Conservation (phyloP, 2,888 invertebrate genomes). For the Rosalia funebris region DNA sequence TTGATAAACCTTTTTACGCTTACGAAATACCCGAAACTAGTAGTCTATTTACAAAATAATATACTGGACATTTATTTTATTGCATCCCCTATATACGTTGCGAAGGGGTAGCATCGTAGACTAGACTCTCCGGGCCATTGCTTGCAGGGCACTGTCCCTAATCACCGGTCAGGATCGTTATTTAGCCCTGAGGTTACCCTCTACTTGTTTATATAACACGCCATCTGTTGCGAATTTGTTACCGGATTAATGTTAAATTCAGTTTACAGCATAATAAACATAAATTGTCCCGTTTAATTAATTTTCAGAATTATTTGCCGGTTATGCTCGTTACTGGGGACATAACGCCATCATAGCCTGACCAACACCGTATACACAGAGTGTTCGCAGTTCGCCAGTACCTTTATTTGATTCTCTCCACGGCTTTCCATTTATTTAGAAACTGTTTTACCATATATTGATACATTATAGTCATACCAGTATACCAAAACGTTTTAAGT, state of each 20-base stretch:
- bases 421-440: no score
- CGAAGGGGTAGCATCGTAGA: neutral
- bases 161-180: constrained; percentile 42
- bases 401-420: no score
- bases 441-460: no score
- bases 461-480: no score
- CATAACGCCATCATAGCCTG: neutral
- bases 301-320: constrained; percentile 23
- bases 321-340: constrained; percentile 9
- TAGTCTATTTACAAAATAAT: no score
- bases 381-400: no score
- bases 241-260: constrained; percentile 32
- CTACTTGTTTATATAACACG: constrained; percentile 41
- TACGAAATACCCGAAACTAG: no score
- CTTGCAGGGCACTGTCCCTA: constrained; percentile 37
- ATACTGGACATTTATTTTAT: no score
- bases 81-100: no score
- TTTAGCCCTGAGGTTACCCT: constrained; percentile 38
- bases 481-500: no score
- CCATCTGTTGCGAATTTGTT: constrained; percentile 39
- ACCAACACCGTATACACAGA: no score
- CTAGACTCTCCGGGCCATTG: constrained; percentile 37
- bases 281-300: constrained; percentile 34
- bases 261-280: constrained; percentile 37
- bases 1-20: no score